These are phyloP conservation scores for Andrena camellia DNA, from an alignment of 2,888 invertebrate species.

Conservation along the genomic window DNA sequence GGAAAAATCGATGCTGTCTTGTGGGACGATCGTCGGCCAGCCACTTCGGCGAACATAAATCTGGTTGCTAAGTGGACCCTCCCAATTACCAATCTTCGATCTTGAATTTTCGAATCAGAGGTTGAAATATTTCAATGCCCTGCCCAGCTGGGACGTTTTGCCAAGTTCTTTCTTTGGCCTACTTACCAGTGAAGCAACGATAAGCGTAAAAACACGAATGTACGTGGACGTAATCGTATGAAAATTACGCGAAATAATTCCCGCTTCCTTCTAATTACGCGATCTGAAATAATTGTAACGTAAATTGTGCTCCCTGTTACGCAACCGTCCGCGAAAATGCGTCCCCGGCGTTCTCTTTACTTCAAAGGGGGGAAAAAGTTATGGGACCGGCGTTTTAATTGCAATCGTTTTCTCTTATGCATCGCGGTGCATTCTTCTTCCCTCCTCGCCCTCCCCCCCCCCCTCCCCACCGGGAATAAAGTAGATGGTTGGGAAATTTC, in stretches of 20 bases:
- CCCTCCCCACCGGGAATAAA: conserved; percentile 22
- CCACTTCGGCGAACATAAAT: background rate
- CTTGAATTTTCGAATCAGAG: too few species aligned
- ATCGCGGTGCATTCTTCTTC: background rate
- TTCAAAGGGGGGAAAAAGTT: background rate
- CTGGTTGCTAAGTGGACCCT: too few species aligned
- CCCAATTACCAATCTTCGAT: too few species aligned
- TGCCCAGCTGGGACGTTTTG: too few species aligned
- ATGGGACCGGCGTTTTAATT: conserved; percentile 29
- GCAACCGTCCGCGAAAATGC: background rate
- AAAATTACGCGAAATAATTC: background rate
- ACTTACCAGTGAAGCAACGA: too few species aligned
- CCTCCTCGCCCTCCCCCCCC: background rate
- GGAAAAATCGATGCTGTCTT: conserved; percentile 16
- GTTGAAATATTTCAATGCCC: too few species aligned
- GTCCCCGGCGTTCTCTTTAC: background rate
- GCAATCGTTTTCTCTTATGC: conserved; percentile 11
- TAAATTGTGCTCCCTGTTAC: conserved; percentile 8
- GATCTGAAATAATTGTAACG: conserved; percentile 26
- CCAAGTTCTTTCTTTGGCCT: too few species aligned
- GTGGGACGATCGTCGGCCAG: too few species aligned
- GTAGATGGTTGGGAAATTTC: conserved; percentile 34
- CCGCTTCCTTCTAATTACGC: background rate
- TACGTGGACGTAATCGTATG: too few species aligned
- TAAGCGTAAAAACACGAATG: too few species aligned